Evolutionary conservation across 2,113 vertebrate genomes (phyloP), one percentile per base, ranked within the genome.

Genomic region (Clarias gariepinus): DNA sequence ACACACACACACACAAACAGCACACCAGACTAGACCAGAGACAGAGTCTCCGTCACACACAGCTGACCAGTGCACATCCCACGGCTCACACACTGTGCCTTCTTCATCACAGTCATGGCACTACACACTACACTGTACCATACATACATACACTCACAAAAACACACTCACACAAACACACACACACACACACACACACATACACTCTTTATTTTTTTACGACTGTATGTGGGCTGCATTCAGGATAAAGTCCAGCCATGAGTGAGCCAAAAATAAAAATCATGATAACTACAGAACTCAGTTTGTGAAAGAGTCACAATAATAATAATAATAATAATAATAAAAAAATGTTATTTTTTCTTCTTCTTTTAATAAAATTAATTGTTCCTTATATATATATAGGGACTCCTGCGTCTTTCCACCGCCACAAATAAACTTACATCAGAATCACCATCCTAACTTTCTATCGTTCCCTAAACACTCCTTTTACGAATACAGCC

Each of bases 1-100:
- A 81, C 77, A 76, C 63, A 41, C 85, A 81, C 41, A 76, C 78
- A 86, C 77, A 86, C 84, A 80, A 23, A 53, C 79, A 19, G 33
- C 3, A 36, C 11, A 66, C 12, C 36, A 73, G 8, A 41, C 69
- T 19, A 73, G 21, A 76, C 41, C 52, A 76, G 21, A 76, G 41
- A 53, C 47, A 53, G 33, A 79, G 76, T 47, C 60, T 73, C 66
- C 80, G 30, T 69, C 25, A 41, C 81, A 86, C 82, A 89, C 86
- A 84, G 76, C 33, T 85, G 86, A 86, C 73, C 41, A 33, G 53
- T 61, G 81, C 64, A 33, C 82, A 21, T 60, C 87, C 81, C 58
- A 30, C 36, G 16, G 76, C 78, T 55, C 53, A 77, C 25, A 55
- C 74, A 55, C 47, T 77, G 74, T 77, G 74, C 52, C 83, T 47